Percentiles rank a stretch among this genome's conserved stretches.
Conservation (phyloP, 1,140 invertebrate species). For the Diabrotica virgifera region DNA sequence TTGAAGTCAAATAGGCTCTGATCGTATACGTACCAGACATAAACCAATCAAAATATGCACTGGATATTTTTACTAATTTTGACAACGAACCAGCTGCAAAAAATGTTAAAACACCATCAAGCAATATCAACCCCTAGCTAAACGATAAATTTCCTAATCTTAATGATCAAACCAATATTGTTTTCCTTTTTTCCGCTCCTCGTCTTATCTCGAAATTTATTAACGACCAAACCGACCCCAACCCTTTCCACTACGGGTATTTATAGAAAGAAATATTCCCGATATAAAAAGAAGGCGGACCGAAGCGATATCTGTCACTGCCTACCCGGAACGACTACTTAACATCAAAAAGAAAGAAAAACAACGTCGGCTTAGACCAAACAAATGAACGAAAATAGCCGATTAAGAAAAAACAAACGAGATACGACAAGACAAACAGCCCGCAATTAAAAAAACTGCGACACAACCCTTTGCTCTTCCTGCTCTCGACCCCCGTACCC, state of each 20-base stretch:
- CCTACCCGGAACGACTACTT: constrained; percentile 13
- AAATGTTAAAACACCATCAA: too few species aligned
- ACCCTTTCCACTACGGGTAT: constrained; percentile 4
- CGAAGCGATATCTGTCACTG: constrained; percentile 20
- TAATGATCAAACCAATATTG: too few species aligned
- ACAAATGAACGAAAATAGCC: constrained; percentile 22
- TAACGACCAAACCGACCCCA: background rate
- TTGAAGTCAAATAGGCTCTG: too few species aligned
- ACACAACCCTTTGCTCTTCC: constrained; percentile 18
- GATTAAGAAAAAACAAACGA: constrained; percentile 23
- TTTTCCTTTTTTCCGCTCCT: too few species aligned
- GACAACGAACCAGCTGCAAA: too few species aligned
- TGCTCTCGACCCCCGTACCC: background rate
- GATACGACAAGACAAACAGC: constrained; percentile 22
- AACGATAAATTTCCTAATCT: too few species aligned
- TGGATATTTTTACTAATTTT: too few species aligned
- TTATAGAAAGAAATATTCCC: constrained; percentile 12
- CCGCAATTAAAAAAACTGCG: constrained; percentile 19
- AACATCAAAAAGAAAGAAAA: constrained; percentile 22
- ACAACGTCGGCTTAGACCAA: constrained; percentile 15
- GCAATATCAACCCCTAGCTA: too few species aligned
- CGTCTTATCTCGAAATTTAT: too few species aligned
- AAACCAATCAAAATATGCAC: too few species aligned
- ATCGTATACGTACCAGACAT: too few species aligned
- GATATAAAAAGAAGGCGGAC: constrained; percentile 13